Evolutionary conservation across 1,140 invertebrate genomes (phyloP).

Genomic region (Drosophila dunni): DNA sequence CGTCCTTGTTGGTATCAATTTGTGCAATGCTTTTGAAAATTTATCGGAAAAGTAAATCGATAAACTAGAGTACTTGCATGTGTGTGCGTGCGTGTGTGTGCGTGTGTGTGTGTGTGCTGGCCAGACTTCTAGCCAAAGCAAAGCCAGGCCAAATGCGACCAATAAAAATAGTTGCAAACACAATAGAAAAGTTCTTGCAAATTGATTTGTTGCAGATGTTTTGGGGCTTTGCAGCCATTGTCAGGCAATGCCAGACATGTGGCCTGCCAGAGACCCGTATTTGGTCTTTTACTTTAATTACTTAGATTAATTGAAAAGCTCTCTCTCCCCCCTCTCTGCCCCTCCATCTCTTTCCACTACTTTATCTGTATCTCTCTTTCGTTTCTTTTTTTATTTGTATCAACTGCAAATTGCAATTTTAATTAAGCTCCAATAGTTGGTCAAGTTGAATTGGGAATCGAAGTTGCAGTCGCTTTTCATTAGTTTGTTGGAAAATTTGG

Average conservation of each 20-base stretch:
- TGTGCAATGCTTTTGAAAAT: slow-evolving; percentile 39
- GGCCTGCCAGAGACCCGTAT: slow-evolving; percentile 26
- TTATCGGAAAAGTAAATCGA: slow-evolving; percentile 68
- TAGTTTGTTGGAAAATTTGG: background rate
- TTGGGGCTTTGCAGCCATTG: slow-evolving; percentile 52
- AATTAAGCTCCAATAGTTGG: slow-evolving; percentile 49
- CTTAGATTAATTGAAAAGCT: slow-evolving; percentile 64
- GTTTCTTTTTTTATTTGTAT: background rate
- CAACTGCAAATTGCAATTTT: slow-evolving; percentile 42
- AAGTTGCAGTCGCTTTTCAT: slow-evolving; percentile 17
- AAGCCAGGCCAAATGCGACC: slow-evolving; percentile 44
- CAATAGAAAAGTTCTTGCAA: slow-evolving; percentile 72
- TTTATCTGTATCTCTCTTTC: slow-evolving; percentile 1
- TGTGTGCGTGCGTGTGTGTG: slow-evolving; percentile 3
- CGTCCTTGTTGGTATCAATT: slow-evolving; percentile 25
- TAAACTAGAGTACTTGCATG: slow-evolving; percentile 41
- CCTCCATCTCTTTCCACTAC: background rate
- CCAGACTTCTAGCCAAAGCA: slow-evolving; percentile 27
- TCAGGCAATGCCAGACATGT: slow-evolving; percentile 57
- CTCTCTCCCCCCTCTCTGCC: background rate
- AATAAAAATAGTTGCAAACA: slow-evolving; percentile 70
- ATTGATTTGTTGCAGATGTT: slow-evolving; percentile 79
- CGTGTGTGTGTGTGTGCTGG: slow-evolving; percentile 2
- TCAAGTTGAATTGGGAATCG: slow-evolving; percentile 19
- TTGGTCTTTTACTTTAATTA: slow-evolving; percentile 65